Conservation (phyloP, 2,888 invertebrate species). For the Napeogenes sylphis region DNA sequence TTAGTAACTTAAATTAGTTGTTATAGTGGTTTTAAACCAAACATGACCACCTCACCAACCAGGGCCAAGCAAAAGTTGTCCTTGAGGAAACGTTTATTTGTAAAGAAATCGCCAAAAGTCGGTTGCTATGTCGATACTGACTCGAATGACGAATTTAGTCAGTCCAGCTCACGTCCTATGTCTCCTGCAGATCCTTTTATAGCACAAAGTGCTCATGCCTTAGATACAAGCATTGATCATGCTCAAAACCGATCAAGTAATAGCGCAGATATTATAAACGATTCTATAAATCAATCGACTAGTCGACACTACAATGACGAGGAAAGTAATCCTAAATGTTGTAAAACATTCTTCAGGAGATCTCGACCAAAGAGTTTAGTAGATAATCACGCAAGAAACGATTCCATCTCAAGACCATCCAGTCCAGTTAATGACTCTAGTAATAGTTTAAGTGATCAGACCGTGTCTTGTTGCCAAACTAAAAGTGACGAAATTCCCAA, state of each 20-base stretch:
- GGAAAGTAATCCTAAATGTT: slow-evolving; percentile 62
- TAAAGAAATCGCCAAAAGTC: slow-evolving; percentile 74
- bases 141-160: slow-evolving; percentile 66
- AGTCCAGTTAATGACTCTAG: slow-evolving; percentile 62
- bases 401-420: slow-evolving; percentile 51
- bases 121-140: slow-evolving; percentile 73
- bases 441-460: slow-evolving; percentile 60
- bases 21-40: slow-evolving; percentile 58
- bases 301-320: slow-evolving; percentile 52
- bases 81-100: slow-evolving; percentile 69
- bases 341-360: slow-evolving; percentile 65
- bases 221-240: slow-evolving; percentile 46
- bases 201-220: slow-evolving; percentile 61
- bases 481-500: slow-evolving; percentile 69
- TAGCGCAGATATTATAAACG: slow-evolving; percentile 42
- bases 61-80: slow-evolving; percentile 72
- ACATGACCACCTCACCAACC: slow-evolving; percentile 72
- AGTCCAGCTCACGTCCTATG: slow-evolving; percentile 66
- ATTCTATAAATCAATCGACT: slow-evolving; percentile 42
- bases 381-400: slow-evolving; percentile 57
- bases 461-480: slow-evolving; percentile 52
- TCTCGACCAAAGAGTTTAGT: slow-evolving; percentile 68
- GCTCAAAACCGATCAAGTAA: slow-evolving; percentile 46
- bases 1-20: slow-evolving; percentile 67
- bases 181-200: slow-evolving; percentile 71